A percentile compares a stretch with the other conserved stretches of the same genome.
Conservation (phyloP, 2,888 invertebrate genomes). For the Lasioglossum pauxillum region DNA sequence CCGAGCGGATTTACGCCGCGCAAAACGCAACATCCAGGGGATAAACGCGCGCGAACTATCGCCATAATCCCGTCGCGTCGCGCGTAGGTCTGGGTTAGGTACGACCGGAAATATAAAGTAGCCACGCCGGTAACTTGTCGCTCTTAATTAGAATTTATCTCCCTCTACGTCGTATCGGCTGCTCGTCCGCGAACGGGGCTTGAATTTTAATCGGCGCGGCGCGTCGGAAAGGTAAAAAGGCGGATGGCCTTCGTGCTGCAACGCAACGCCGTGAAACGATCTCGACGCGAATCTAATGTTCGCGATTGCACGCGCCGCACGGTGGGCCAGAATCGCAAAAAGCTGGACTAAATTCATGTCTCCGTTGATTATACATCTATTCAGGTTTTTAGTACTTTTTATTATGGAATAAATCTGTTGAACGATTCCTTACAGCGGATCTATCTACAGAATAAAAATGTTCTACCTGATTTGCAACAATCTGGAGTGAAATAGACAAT, state of each 20-base stretch:
- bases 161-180: constrained; percentile 45
- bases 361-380: not conserved
- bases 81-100: constrained; percentile 25
- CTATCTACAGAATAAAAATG: too few species aligned
- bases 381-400: too few species aligned
- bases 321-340: not conserved
- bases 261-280: constrained; percentile 11
- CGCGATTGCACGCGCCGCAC: constrained; percentile 6
- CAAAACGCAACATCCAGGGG: not conserved
- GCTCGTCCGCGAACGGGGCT: constrained; percentile 34
- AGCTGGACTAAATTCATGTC: not conserved
- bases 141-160: constrained; percentile 72
- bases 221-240: constrained; percentile 35
- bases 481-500: too few species aligned
- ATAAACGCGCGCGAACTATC: constrained; percentile 12
- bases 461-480: too few species aligned
- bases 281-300: constrained; percentile 21
- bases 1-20: constrained; percentile 41
- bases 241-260: constrained; percentile 34
- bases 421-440: too few species aligned
- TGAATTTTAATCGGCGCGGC: constrained; percentile 50
- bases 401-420: too few species aligned
- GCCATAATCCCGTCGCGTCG: not conserved
- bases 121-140: constrained; percentile 58
- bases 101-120: constrained; percentile 70